Evolutionary conservation across 2,888 invertebrate species (phyloP), one percentile per base, ranked within the genome.

Genomic region (Agrilus biguttatus): DNA sequence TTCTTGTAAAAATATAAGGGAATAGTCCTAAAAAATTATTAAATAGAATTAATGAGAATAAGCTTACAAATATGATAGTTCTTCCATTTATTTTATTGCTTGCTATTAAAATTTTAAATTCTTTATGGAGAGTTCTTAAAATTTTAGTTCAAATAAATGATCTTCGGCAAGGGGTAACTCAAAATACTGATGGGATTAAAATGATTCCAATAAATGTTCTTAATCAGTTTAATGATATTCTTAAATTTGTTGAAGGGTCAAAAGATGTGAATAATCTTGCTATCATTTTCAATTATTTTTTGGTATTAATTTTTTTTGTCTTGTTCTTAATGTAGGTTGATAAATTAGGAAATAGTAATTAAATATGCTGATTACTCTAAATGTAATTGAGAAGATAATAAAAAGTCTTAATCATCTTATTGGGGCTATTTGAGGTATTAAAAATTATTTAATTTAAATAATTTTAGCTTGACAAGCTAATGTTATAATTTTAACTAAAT

Each of bases 1-100:
- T 74, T 52, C 73, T 70, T 28, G 78, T 79, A 66, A 82, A 83
- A 66, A 81, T 76, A 68, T 79, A 82, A 0, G 82, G 78, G 3
- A 80, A 75, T 68, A 83, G 58, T 0, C 80, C 78, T 69, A 79
- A 59, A 54, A 80, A 75, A 69, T 81, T 82, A 70, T 77, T 78
- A 61, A 77, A 68, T 63, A 80, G 52, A 63, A 81, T 69, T 58
- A 76, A 66, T 36, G 65, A 58, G 62, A 79, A 78, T 61, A 77
- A 55, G 2, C 70, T 66, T 53, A 73, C 68, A 64, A 77, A 74
- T 57, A 74, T 70, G 53, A 74, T 66, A 21, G 72, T 68, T 53
- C 66, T 68, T 53, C 74, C 72, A 57, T 67, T 65, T 62, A 17
- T 62, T 62, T 47, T 36, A 36, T 44, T 44, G 44, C 56, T 64